phyloP scores from a whole-genome alignment of 2,888 invertebrate genomes.

The Mythimna lalbum region DNA sequence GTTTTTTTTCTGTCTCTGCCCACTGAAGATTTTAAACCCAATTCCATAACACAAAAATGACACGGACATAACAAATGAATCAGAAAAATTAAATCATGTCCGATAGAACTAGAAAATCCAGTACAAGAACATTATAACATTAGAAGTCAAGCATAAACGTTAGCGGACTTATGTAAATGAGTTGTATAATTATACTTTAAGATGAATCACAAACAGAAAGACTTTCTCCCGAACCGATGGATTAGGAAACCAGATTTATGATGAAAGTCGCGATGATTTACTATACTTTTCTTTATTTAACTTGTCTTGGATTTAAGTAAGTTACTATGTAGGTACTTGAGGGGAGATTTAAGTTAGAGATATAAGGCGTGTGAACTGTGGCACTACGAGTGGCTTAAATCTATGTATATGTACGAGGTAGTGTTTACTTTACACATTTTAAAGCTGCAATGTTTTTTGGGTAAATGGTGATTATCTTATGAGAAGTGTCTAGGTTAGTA shows the following conservation, averaged over 20 bases:
- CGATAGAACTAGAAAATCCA: constrained; percentile 11
- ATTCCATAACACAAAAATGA: neutral
- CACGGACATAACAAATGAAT: neutral
- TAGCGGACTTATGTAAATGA: constrained; percentile 57
- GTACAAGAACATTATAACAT: constrained; percentile 12
- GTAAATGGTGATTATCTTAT: neutral
- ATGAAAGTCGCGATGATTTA: constrained; percentile 63
- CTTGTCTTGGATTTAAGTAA: constrained; percentile 22
- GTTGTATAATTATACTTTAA: constrained; percentile 56
- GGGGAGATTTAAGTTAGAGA: constrained; percentile 40
- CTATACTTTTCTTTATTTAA: constrained; percentile 40
- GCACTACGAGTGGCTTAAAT: constrained; percentile 20
- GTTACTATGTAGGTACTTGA: constrained; percentile 18
- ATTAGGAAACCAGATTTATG: constrained; percentile 62
- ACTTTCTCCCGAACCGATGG: constrained; percentile 57
- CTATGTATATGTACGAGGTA: constrained; percentile 24
- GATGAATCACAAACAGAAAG: constrained; percentile 53
- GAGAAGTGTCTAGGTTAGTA: neutral
- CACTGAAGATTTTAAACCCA: neutral
- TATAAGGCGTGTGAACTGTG: constrained; percentile 56
- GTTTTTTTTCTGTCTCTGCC: neutral
- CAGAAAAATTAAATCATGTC: constrained; percentile 7
- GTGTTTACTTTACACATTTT: constrained; percentile 8
- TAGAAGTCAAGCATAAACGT: constrained; percentile 19
- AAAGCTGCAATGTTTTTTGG: constrained; percentile 25